These are phyloP conservation scores for Ochlodes sylvanus DNA, from an alignment of 2,888 invertebrate genomes.

Conservation along the genomic window DNA sequence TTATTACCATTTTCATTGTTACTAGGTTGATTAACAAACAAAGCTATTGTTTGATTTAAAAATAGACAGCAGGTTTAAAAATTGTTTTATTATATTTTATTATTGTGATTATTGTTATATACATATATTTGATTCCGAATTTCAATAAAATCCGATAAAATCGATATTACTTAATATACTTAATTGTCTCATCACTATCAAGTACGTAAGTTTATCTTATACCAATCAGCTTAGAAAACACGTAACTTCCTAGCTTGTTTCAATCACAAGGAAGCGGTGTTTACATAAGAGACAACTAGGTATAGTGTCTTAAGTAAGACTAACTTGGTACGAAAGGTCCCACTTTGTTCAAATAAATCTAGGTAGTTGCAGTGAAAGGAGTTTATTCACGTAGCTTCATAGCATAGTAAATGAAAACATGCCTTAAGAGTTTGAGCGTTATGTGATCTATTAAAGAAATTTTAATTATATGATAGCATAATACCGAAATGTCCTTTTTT, in stretches of 20 bases:
- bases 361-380: slow-evolving; percentile 14
- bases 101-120: too few relatives aligned
- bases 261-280: slow-evolving; percentile 31
- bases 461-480: background rate
- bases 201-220: slow-evolving; percentile 23
- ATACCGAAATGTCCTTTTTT: too few relatives aligned
- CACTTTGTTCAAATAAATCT: slow-evolving; percentile 14
- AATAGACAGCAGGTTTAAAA: too few relatives aligned
- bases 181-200: too few relatives aligned
- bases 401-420: background rate
- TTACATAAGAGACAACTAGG: slow-evolving; percentile 26
- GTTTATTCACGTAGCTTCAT: slow-evolving; percentile 3
- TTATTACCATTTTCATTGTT: slow-evolving; percentile 21
- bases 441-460: background rate
- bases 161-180: too few relatives aligned
- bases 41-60: slow-evolving; percentile 22
- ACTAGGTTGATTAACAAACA: slow-evolving; percentile 29
- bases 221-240: slow-evolving; percentile 19
- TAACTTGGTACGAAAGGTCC: slow-evolving; percentile 13
- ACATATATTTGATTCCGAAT: too few relatives aligned
- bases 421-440: background rate
- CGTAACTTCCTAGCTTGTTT: slow-evolving; percentile 34
- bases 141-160: too few relatives aligned
- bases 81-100: too few relatives aligned
- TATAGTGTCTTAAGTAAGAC: slow-evolving; percentile 10